Percentiles rank a stretch among this genome's conserved stretches.
These are phyloP conservation scores for Margarornis squamiger DNA, from an alignment of 2,797 vertebrate genomes.

Conservation along the genomic window DNA sequence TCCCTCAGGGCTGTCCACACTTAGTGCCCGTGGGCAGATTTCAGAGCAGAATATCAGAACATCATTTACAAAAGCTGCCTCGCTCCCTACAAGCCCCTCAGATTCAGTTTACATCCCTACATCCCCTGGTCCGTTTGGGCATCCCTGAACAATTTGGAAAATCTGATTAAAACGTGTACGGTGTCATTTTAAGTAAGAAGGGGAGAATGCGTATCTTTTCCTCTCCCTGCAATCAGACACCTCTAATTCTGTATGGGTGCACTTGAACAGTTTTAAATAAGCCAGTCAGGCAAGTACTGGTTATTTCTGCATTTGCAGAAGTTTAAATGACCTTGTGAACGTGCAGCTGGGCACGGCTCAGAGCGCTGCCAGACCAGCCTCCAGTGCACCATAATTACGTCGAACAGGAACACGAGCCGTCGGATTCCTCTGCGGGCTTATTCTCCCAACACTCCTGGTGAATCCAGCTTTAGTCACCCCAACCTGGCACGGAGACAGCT, in stretches of 20 bases:
- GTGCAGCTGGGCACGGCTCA: constrained; percentile 48
- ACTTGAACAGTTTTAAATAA: not conserved
- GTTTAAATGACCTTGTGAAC: constrained; percentile 32
- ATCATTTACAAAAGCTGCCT: not conserved
- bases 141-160: not conserved
- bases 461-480: not conserved
- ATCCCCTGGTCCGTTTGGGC: not conserved
- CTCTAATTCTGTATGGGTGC: not conserved
- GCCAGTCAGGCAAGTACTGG: not conserved
- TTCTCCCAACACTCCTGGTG: not conserved
- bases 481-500: not conserved
- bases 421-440: not conserved
- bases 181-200: not conserved
- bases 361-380: not conserved
- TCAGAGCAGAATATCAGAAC: not conserved
- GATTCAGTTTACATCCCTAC: not conserved
- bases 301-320: not conserved
- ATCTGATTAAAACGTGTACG: not conserved
- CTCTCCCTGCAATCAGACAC: not conserved
- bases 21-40: not conserved
- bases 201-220: not conserved
- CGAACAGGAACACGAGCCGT: not conserved
- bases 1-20: accelerated
- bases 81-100: not conserved
- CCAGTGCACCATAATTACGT: not conserved